Conservation (phyloP, 2,797 vertebrate species). For the Diplodus puntazzo region DNA sequence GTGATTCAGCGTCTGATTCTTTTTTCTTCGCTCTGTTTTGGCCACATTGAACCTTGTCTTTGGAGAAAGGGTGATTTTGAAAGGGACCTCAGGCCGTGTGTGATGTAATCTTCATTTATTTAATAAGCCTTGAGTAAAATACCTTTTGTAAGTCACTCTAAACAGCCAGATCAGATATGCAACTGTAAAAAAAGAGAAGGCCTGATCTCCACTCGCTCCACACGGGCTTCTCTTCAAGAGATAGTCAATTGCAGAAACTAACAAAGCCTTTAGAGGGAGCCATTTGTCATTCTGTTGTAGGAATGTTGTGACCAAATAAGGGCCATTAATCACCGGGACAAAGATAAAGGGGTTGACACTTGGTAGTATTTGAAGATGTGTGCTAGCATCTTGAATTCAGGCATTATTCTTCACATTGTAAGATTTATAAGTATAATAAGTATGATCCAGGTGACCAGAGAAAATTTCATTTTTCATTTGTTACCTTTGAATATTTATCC, state of each 20-base stretch:
- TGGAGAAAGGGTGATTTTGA: constrained; percentile 9
- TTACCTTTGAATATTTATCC: background rate
- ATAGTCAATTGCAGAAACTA: constrained; percentile 14
- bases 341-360: constrained; percentile 14
- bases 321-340: constrained; percentile 32
- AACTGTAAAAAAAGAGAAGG: background rate
- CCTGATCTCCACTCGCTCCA: background rate
- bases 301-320: constrained; percentile 28
- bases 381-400: constrained; percentile 3
- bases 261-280: constrained; percentile 54
- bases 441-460: too few species aligned
- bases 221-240: background rate
- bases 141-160: constrained; percentile 8
- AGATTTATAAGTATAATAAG: background rate
- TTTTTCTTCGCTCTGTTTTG: constrained; percentile 6
- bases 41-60: constrained; percentile 2
- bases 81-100: background rate
- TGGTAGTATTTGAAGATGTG: constrained; percentile 7
- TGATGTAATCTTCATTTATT: constrained; percentile 21
- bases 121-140: constrained; percentile 17
- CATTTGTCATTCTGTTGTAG: constrained; percentile 31
- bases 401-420: background rate
- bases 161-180: constrained; percentile 34
- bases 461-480: background rate
- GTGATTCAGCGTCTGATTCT: background rate